Conservation (phyloP, 2,113 vertebrate species). For the Boleophthalmus pectinirostris region DNA sequence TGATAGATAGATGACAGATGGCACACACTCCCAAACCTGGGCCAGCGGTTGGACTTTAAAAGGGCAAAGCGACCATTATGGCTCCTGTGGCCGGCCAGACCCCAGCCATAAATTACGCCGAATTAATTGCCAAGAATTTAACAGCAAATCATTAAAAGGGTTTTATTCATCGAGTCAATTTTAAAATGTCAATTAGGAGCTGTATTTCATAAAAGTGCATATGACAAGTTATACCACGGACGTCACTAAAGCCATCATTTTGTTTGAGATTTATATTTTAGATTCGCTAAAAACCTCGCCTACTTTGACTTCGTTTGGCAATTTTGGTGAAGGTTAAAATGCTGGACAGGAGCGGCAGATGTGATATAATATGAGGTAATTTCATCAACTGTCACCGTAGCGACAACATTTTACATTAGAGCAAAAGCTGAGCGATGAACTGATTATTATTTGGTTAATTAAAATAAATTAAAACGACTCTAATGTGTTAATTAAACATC, state of each 20-base stretch:
- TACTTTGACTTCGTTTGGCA: too few species aligned
- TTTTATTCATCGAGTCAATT: slow-evolving; percentile 25
- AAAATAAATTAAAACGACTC: too few species aligned
- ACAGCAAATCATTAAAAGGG: slow-evolving; percentile 27
- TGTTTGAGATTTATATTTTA: too few species aligned
- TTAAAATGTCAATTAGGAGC: neutral
- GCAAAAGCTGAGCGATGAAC: too few species aligned
- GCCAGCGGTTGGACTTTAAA: slow-evolving; percentile 56
- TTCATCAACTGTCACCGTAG: too few species aligned
- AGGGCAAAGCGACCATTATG: slow-evolving; percentile 55
- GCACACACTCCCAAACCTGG: slow-evolving; percentile 63
- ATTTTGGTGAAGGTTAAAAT: too few species aligned
- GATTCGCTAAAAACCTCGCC: too few species aligned
- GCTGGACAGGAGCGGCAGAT: too few species aligned
- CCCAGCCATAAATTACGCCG: slow-evolving; percentile 48
- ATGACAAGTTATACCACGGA: neutral
- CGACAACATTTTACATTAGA: too few species aligned
- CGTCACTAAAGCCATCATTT: neutral
- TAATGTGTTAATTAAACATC: too few species aligned
- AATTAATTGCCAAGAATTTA: slow-evolving; percentile 30
- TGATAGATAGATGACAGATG: slow-evolving; percentile 62
- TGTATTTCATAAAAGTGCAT: neutral
- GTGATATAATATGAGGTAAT: too few species aligned
- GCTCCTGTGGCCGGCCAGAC: slow-evolving; percentile 34
- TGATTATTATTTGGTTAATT: too few species aligned